Percentiles rank a stretch among this genome's conserved stretches.
Evolutionary conservation across 1,140 invertebrate species (phyloP).

Genomic region (Laupala kohalensis): DNA sequence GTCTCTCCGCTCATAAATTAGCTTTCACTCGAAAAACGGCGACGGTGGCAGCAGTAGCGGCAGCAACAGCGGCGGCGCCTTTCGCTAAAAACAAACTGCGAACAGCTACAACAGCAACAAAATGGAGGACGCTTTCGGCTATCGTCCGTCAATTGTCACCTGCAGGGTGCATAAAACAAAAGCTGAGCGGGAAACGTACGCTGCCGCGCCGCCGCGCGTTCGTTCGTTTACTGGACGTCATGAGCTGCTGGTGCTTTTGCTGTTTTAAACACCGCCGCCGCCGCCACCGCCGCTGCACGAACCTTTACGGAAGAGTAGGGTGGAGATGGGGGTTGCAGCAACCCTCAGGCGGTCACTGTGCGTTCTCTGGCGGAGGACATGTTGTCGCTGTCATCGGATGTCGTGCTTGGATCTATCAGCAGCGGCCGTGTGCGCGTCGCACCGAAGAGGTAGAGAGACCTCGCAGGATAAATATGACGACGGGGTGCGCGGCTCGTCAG

Average conservation of each 20-base stretch:
- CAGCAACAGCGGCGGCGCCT: neutral
- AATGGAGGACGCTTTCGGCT: neutral
- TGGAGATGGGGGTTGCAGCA: too few species aligned
- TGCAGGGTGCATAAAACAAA: neutral
- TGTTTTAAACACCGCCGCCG: neutral
- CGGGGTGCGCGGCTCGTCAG: too few species aligned
- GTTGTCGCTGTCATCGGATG: too few species aligned
- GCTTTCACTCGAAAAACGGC: neutral
- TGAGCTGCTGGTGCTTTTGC: neutral
- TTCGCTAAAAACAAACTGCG: neutral
- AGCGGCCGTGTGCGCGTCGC: too few species aligned
- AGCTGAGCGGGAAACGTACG: neutral
- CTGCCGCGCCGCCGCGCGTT: too few species aligned
- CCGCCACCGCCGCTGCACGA: too few species aligned
- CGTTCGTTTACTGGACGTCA: neutral
- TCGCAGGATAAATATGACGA: too few species aligned
- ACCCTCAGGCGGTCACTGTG: too few species aligned
- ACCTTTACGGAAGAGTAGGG: too few species aligned
- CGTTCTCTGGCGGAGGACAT: too few species aligned
- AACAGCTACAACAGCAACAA: neutral
- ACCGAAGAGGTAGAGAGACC: too few species aligned
- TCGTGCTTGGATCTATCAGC: too few species aligned
- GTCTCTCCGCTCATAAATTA: neutral
- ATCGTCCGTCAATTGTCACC: neutral
- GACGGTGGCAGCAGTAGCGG: neutral